Evolutionary conservation across 2,113 vertebrate species (phyloP), one percentile per base, ranked within the genome.

Genomic region (Dasypus novemcinctus): DNA sequence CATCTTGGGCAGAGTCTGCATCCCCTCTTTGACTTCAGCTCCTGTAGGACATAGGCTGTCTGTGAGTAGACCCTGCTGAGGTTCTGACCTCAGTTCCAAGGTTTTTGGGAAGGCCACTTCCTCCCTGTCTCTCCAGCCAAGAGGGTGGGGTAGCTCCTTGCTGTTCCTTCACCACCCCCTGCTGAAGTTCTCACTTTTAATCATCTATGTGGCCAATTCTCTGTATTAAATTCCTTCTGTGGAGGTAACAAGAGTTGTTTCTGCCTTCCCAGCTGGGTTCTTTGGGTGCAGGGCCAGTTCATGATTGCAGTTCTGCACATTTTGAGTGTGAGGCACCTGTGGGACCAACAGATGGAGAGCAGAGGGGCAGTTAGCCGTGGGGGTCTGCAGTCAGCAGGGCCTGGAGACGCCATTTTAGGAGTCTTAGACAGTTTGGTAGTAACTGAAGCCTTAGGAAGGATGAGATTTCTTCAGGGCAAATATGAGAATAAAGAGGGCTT

Each of bases 391-490:
- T n/a, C 38, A 46, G 49, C 46, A 33, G 12, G 49, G 90, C 8
- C 54, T 49, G 20, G 25, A 54, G 69, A 43, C 33, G 7, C 12
- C 17, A 31, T n/a, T 17, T 38, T 43, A 20, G 38, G 18, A 18
- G 4, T 87, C 54, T 61, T 38, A 41, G 29, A 52, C 29, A 33
- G 43, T 94, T 59, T 46, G 69, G 46, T 54, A 18, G 38, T 64
- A 33, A 57, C 11, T 25, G 36, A 57, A 71, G 31, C 18, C 25
- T 15, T 64, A 54, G 31, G 72, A 31, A 81, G 36, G n/a, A 4
- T 87, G 80, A 76, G 27, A 17, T 66, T 74, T 90, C 72, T 49
- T 93, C 41, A 90, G 86, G 29, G 27, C 54, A 68, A 54, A 33
- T 78, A 0, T n/a, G 87, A 83, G 69, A 54, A 31, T 38, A 38